These are phyloP conservation scores for Scytalopus superciliaris DNA, from an alignment of 2,113 vertebrate species.

Conservation along the genomic window DNA sequence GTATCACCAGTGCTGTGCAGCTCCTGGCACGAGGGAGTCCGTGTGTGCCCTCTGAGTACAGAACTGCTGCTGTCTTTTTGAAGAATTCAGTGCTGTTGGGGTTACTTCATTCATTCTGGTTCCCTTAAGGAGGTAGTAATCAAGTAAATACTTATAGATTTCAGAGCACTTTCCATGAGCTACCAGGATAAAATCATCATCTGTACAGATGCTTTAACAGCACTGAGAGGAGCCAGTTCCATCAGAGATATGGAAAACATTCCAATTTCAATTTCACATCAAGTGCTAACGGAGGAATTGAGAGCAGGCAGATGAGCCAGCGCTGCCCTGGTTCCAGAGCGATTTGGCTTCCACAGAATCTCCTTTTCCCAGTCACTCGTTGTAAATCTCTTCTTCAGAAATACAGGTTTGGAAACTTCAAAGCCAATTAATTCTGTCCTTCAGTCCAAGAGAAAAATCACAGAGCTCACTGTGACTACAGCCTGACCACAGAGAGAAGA, in stretches of 20 bases:
- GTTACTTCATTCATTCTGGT: background rate
- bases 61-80: background rate
- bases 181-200: background rate
- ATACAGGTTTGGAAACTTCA: background rate
- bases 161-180: background rate
- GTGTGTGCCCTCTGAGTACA: accelerated
- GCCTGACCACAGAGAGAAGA: accelerated
- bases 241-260: background rate
- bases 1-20: background rate
- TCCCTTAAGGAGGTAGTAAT: background rate
- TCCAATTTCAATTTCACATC: background rate
- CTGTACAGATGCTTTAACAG: background rate
- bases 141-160: background rate
- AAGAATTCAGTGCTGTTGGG: background rate
- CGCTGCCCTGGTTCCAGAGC: background rate
- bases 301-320: background rate
- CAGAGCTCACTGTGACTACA: background rate
- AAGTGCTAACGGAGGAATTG: background rate
- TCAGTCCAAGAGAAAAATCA: background rate
- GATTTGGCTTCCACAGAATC: background rate
- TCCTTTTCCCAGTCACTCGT: background rate
- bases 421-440: background rate
- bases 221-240: background rate
- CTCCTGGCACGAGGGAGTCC: background rate
- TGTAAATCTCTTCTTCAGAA: background rate